Percentiles rank a stretch among this genome's conserved stretches.
phyloP scores from a whole-genome alignment of 1,140 invertebrate species.

The Apis florea region DNA sequence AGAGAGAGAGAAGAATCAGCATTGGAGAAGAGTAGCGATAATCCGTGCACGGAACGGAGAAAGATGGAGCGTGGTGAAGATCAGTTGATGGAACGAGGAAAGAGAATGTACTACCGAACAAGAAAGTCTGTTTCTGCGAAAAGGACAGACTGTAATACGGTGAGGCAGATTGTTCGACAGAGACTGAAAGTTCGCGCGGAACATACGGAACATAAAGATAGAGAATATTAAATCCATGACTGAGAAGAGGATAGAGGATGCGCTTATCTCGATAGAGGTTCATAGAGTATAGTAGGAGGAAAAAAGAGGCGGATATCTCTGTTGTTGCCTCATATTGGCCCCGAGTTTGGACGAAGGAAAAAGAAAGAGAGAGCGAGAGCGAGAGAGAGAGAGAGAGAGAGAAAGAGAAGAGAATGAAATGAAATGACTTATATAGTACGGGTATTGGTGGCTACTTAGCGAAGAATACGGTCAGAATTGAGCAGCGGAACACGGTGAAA shows the following conservation, averaged over 20 bases:
- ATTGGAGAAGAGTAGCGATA: background rate
- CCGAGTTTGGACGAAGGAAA: background rate
- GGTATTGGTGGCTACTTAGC: background rate
- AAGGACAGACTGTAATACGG: background rate
- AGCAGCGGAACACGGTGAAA: constrained; percentile 19
- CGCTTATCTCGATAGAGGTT: background rate
- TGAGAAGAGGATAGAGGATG: background rate
- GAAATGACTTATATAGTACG: background rate
- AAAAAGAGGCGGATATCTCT: background rate
- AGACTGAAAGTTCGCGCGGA: background rate
- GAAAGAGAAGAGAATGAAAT: background rate
- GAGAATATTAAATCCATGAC: background rate
- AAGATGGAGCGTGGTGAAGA: background rate
- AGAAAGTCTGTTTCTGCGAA: background rate
- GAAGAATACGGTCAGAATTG: constrained; percentile 3
- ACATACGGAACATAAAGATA: background rate
- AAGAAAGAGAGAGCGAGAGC: background rate
- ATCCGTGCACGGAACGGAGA: background rate
- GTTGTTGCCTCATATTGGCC: constrained; percentile 4
- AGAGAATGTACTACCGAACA: background rate
- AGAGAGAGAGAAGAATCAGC: background rate
- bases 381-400: too few species aligned
- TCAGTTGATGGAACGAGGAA: background rate
- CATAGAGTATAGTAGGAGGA: background rate
- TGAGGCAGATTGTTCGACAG: background rate